These are phyloP conservation scores for Ostrea edulis DNA, from an alignment of 1,140 invertebrate species.

Conservation along the genomic window DNA sequence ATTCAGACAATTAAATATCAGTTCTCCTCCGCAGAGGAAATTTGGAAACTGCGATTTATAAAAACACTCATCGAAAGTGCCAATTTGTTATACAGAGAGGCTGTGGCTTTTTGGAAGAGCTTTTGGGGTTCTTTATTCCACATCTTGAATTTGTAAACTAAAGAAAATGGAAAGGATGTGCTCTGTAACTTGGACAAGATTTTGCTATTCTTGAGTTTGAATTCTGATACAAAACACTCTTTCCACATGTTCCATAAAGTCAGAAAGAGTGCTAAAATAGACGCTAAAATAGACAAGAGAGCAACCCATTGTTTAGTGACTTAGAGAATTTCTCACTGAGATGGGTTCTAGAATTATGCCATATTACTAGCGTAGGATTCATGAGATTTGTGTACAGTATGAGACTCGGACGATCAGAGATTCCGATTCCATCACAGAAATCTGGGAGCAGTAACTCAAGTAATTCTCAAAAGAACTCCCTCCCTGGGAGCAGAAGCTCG, in stretches of 20 bases:
- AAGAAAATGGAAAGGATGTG: slow-evolving; percentile 37
- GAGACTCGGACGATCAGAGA: not conserved
- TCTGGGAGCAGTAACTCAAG: not conserved
- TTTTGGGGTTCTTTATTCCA: not conserved
- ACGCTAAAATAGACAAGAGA: slow-evolving; percentile 12
- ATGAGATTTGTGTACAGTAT: not conserved
- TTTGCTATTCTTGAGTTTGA: slow-evolving; percentile 35
- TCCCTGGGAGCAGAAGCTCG: not conserved
- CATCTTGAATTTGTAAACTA: slow-evolving; percentile 32
- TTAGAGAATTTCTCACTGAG: not conserved
- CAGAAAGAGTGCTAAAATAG: slow-evolving; percentile 15
- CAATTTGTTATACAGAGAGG: slow-evolving; percentile 29
- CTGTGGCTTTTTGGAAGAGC: not conserved
- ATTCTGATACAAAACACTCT: slow-evolving; percentile 29
- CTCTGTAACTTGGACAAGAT: not conserved
- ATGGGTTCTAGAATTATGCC: not conserved
- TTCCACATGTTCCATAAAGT: slow-evolving; percentile 22
- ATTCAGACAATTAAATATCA: not conserved
- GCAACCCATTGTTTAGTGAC: not conserved
- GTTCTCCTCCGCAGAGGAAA: not conserved
- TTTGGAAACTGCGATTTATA: not conserved
- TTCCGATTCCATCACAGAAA: slow-evolving; percentile 9
- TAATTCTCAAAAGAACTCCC: no score
- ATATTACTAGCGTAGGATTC: not conserved
- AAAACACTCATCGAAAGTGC: slow-evolving; percentile 14